Evolutionary conservation across 1,140 invertebrate genomes (phyloP).

Genomic region (Neodiprion pinetum): DNA sequence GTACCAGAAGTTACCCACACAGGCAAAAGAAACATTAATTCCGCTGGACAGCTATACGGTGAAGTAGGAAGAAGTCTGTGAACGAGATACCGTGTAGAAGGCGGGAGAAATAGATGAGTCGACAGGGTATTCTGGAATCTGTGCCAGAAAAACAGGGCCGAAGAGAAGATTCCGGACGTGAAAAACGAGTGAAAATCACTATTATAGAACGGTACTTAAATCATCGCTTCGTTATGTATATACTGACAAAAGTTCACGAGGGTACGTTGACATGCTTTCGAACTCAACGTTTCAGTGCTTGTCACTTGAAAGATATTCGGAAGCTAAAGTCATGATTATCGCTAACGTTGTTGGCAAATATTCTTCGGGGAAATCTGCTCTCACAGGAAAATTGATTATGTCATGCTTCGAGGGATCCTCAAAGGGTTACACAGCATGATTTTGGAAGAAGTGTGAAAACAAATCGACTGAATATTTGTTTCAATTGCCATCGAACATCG

Average conservation of each 20-base stretch:
- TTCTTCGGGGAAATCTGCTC: too few species aligned
- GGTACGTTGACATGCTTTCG: background rate
- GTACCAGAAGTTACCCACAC: too few species aligned
- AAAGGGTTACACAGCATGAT: too few species aligned
- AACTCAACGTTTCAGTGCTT: background rate
- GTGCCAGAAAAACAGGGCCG: conserved; percentile 20
- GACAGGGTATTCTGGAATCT: conserved; percentile 21
- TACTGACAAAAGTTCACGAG: background rate
- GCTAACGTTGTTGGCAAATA: too few species aligned
- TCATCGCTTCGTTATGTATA: background rate
- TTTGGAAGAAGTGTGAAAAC: too few species aligned
- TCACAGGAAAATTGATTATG: too few species aligned
- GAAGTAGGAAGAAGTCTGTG: background rate
- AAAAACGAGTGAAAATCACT: background rate
- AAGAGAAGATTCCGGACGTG: conserved; percentile 15
- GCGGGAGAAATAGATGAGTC: conserved; percentile 11
- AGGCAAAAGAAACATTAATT: too few species aligned
- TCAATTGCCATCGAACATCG: too few species aligned
- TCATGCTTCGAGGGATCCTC: too few species aligned
- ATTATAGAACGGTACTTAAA: background rate
- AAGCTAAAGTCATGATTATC: too few species aligned
- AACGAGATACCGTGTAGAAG: background rate
- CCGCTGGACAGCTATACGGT: background rate
- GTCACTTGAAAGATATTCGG: background rate
- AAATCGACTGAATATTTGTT: too few species aligned